Evolutionary conservation across 1,140 invertebrate species (phyloP), one percentile per base, ranked within the genome.

Genomic region (Sycophila sp.): DNA sequence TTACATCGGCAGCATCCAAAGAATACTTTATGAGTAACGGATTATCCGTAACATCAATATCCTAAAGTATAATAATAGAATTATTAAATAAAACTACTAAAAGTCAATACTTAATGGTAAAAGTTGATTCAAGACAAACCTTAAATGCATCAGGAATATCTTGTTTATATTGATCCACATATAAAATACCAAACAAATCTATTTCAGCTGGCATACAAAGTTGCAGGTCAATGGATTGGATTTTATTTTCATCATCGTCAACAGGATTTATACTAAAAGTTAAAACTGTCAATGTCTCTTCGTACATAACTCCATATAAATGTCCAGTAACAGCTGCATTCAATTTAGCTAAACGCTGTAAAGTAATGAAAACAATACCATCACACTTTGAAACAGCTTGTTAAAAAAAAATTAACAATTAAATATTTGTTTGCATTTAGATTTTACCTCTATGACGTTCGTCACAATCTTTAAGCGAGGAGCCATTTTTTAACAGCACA

Each of bases 21-120:
- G 85, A 84, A 74, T 87, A 90, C 75, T 89, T 89, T 28, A 93
- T 82, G 68, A 93, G 84, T 42, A 93, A 85, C 30, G 91, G 92
- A 85, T 93, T 93, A 78, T 93, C 92, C 55, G 92, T 93, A 64
- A 93, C 90, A 81, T 93, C 91, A 73, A 93, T 89, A 79, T 91
- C 89, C 87, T 91, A 75, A 73, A 87, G 83, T 72, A 67, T 28
- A 19, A 36, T 10, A 47, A 28, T n/a, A n/a, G n/a, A n/a, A n/a
- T n/a, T n/a, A n/a, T n/a, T n/a, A n/a, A n/a, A n/a, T n/a, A n/a
- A n/a, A n/a, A n/a, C n/a, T n/a, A n/a, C n/a, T n/a, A n/a, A n/a
- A n/a, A n/a, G n/a, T n/a, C n/a, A n/a, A n/a, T n/a, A n/a, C n/a
- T n/a, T n/a, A n/a, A n/a, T n/a, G n/a, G n/a, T n/a, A n/a, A n/a